Base-by-base conservation (phyloP, 2,888 invertebrate genomes). In the Drosophila greeni region DNA sequence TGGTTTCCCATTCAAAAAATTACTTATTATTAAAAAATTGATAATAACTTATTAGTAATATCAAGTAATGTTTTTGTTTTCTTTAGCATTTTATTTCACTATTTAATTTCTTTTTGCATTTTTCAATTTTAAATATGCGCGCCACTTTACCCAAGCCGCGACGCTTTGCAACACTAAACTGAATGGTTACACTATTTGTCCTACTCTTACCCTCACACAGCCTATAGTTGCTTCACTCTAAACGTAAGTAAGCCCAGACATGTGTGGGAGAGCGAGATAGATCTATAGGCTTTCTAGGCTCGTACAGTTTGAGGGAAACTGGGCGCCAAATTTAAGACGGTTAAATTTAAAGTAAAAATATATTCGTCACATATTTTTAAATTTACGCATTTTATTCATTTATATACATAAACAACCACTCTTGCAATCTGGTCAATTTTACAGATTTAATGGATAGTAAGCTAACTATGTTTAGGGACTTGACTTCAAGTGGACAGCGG, bases 291-390 rank as follows among this genome's bases (percentile, higher is more conserved):
- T 1, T 0, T 0, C 0, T 1, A 7, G 0, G n/a, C n/a, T 11
- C 7, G 11, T 8, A 59, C 69, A 79, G 74, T 76, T 76, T 74
- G 5, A 12, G 5, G 14, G 20, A 14, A 29, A 60, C n/a, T 66
- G 51, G 36, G 33, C 64, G 61, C 40, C 36, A 51, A 26, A 0
- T 16, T 58, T 55, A 42, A 0, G 4, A 29, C 11, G 4, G 29
- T 11, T 29, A 29, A 29, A 29, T 29, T 29, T 4, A 1, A 29
- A 29, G 29, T 29, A 29, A 29, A 29, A 1, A 11, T 11, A 29
- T 11, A 29, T 11, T 11, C 11, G 9, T 29, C 11, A 16, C 2
- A 7, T 12, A 8, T n/a, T 12, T 23, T 18, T 56, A 29, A 45
- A 52, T 39, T 36, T 39, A 31, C 12, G 42, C 66, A 29, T 58